Percentiles rank a stretch among this genome's conserved stretches.
phyloP scores from a whole-genome alignment of 1,140 invertebrate genomes.

The Heliconius hewitsoni region DNA sequence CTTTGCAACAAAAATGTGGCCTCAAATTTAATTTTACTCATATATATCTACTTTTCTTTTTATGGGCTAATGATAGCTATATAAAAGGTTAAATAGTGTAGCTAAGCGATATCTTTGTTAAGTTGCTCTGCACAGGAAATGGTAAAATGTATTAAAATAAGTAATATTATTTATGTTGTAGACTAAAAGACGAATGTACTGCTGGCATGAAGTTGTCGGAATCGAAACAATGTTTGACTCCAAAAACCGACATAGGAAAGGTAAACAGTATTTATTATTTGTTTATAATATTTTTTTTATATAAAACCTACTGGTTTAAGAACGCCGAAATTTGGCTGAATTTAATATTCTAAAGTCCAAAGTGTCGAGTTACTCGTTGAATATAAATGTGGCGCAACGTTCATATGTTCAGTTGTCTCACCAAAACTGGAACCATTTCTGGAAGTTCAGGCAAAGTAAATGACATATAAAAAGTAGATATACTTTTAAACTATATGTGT shows the following conservation, averaged over 20 bases:
- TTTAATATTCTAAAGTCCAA: too few species aligned
- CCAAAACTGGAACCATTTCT: too few species aligned
- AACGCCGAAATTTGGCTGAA: too few species aligned
- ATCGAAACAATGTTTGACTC: conserved; percentile 54
- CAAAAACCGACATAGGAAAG: conserved; percentile 63
- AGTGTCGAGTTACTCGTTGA: too few species aligned
- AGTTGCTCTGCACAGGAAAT: background rate
- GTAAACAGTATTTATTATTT: conserved; percentile 40
- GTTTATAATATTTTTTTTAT: background rate
- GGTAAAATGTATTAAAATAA: background rate
- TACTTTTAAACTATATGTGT: background rate
- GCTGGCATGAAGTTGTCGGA: conserved; percentile 56
- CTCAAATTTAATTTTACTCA: too few species aligned
- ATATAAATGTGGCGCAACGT: too few species aligned
- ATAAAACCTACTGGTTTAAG: background rate
- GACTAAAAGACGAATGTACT: conserved; percentile 58
- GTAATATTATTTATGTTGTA: conserved; percentile 28
- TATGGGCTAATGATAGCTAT: too few species aligned
- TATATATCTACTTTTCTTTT: too few species aligned
- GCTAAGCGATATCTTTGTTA: background rate
- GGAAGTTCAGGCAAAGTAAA: too few species aligned
- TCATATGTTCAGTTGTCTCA: too few species aligned
- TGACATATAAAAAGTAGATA: background rate
- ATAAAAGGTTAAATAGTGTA: too few species aligned
- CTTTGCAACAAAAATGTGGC: too few species aligned